Percentiles rank a stretch among this genome's conserved stretches.
phyloP scores from a whole-genome alignment of 2,888 invertebrate species.

The Silvanus unidentatus region DNA sequence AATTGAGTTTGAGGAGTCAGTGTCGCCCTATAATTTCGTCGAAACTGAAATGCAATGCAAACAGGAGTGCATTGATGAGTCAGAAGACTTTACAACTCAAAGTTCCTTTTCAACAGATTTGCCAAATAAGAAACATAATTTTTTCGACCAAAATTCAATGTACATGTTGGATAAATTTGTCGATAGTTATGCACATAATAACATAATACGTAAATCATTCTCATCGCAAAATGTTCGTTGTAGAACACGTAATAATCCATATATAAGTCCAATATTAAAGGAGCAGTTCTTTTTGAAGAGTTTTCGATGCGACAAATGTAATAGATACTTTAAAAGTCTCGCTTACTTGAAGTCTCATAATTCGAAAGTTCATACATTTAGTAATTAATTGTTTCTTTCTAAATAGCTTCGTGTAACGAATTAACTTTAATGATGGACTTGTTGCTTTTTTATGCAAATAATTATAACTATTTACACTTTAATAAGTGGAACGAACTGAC shows the following conservation, averaged over 20 bases:
- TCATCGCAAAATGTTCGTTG: slow-evolving; percentile 34
- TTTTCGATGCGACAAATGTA: slow-evolving; percentile 43
- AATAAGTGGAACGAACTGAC: no score
- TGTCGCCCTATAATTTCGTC: slow-evolving; percentile 19
- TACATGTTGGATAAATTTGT: slow-evolving; percentile 32
- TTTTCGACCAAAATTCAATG: slow-evolving; percentile 22
- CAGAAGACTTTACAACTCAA: slow-evolving; percentile 4
- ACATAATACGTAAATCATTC: slow-evolving; percentile 25
- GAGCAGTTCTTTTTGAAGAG: slow-evolving; percentile 42
- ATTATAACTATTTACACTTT: no score
- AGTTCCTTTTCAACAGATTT: not conserved
- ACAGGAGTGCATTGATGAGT: slow-evolving; percentile 10
- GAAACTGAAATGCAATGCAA: slow-evolving; percentile 11
- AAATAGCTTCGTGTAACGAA: no score
- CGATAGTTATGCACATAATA: slow-evolving; percentile 25
- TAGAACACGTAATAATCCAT: slow-evolving; percentile 40
- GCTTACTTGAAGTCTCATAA: slow-evolving; percentile 44
- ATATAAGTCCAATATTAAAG: slow-evolving; percentile 41
- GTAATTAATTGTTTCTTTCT: slow-evolving; percentile 13
- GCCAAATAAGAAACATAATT: slow-evolving; percentile 14
- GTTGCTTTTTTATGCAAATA: not conserved
- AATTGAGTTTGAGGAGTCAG: slow-evolving; percentile 23
- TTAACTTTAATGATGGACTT: slow-evolving; percentile 1
- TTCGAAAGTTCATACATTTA: slow-evolving; percentile 44
- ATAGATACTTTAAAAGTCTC: slow-evolving; percentile 43